Evolutionary conservation across 2,113 vertebrate species (phyloP).

Genomic region (Opisthocomus hoazin): DNA sequence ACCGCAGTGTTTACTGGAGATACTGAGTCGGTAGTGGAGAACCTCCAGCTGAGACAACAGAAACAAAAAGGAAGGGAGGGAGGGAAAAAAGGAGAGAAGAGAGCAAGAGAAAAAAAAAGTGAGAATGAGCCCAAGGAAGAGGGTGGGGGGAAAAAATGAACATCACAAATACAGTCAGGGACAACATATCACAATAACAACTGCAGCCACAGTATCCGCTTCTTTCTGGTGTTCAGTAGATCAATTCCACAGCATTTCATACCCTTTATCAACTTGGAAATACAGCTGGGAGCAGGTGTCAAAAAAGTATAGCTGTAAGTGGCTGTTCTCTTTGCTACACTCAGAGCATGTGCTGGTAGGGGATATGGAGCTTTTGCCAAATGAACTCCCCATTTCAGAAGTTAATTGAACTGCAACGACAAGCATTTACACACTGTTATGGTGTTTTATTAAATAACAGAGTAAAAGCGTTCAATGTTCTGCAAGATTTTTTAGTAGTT

Average conservation of each 20-base stretch:
- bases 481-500: background rate
- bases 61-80: slow-evolving; percentile 46
- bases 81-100: slow-evolving; percentile 26
- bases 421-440: background rate
- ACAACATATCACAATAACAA: slow-evolving; percentile 36
- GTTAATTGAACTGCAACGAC: background rate
- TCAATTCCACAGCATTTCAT: background rate
- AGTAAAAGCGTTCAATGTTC: background rate
- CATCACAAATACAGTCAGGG: slow-evolving; percentile 65
- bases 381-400: background rate
- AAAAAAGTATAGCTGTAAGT: background rate
- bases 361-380: background rate
- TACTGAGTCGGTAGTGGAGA: slow-evolving; percentile 96
- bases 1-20: slow-evolving; percentile 92
- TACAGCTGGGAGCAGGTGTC: background rate
- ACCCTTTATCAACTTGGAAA: background rate
- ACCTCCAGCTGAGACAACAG: slow-evolving; percentile 93
- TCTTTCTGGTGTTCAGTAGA: background rate
- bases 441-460: background rate
- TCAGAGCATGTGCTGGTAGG: background rate
- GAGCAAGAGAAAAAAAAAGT: slow-evolving; percentile 54
- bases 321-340: background rate
- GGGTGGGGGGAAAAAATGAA: slow-evolving; percentile 43
- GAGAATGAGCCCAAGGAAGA: slow-evolving; percentile 58
- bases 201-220: slow-evolving; percentile 31